Conservation (phyloP, 2,797 vertebrate genomes). For the Fringilla coelebs region DNA sequence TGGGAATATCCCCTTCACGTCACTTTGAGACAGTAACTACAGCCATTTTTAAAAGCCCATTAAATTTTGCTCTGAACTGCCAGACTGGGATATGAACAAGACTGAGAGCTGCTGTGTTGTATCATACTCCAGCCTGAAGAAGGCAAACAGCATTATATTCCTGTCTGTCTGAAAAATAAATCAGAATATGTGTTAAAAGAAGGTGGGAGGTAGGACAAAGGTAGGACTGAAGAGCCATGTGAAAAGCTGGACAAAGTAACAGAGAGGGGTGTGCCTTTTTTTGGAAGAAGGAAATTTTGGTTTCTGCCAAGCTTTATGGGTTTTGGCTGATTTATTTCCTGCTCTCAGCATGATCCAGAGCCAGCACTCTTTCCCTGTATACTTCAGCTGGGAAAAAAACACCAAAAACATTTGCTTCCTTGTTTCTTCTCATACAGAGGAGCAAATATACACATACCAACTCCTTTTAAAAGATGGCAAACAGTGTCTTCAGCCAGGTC, state of each 20-base stretch:
- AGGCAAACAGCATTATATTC: background rate
- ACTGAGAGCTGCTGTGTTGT: background rate
- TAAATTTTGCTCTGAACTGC: background rate
- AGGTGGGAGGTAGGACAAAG: background rate
- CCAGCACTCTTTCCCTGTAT: background rate
- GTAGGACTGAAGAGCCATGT: background rate
- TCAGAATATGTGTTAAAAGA: background rate
- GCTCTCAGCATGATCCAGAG: background rate
- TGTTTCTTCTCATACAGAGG: background rate
- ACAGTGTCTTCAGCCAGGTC: background rate
- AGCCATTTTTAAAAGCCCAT: background rate
- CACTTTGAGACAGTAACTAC: background rate
- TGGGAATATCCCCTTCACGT: background rate
- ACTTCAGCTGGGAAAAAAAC: background rate
- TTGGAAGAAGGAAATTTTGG: background rate
- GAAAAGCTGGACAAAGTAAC: background rate
- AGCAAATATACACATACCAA: background rate
- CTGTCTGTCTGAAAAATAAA: background rate
- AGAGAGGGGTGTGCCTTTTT: background rate
- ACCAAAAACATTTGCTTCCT: background rate
- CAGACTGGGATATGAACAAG: background rate
- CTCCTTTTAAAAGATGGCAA: background rate
- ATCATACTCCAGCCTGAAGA: background rate
- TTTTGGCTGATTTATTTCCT: background rate
- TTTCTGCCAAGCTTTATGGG: background rate